Evolutionary conservation across 2,113 vertebrate genomes (phyloP), one percentile per base, ranked within the genome.

Genomic region (Tapirus terrestris): DNA sequence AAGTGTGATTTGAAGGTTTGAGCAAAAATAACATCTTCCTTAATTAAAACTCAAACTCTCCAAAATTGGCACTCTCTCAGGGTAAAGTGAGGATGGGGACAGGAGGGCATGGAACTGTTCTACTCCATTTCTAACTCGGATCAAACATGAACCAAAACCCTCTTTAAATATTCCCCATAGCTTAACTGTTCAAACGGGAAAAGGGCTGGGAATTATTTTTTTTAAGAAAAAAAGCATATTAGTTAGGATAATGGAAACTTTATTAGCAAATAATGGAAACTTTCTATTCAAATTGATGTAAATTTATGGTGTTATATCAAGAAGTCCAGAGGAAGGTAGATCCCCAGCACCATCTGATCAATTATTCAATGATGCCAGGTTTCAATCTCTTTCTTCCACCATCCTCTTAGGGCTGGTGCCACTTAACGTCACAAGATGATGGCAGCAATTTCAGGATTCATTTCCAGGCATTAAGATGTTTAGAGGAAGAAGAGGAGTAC

Each of bases 21-120:
- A 89, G 25, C 43, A 92, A 63, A 75, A 95, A 86, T 70, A 61
- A 53, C 0, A 10, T 84, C 63, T 84, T 84, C 23, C 70, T 85
- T 96, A 89, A 75, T 88, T 94, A 72, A 90, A 96, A 86, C 58
- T 95, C 20, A 8, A 80, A 90, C 6, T 77, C 45, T 96, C 48
- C 70, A 58, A 72, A 94, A 31, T 25, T 88, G 36, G 31, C 53
- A 70, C 33, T 75, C 25, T 86, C 16, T 90, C 36, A 12, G 21
- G 43, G 60, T 18, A 31, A 27, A 12, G 5, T 45, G 18, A 93
- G 16, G 14, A 73, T 27, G 4, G 8, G 58, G 33, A 85, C 9
- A 48, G 20, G 43, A 81, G 67, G 65, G 0, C 80, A 56, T 21
- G 36, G 18, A 89, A n/a, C 13, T 72, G 1, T 80, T 95, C 58